These are phyloP conservation scores for Natator depressus DNA, from an alignment of 2,113 vertebrate species.

Conservation along the genomic window DNA sequence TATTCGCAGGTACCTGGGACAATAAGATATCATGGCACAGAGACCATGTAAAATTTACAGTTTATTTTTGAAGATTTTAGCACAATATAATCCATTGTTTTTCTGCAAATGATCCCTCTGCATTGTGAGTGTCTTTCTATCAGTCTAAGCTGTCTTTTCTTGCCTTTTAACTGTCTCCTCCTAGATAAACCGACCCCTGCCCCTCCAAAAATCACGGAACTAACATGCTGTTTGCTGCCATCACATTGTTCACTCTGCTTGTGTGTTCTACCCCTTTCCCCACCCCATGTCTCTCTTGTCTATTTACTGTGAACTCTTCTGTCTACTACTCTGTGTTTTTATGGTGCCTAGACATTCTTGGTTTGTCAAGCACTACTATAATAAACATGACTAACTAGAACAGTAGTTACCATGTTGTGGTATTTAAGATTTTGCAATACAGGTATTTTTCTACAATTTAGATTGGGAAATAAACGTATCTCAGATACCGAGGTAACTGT, in stretches of 20 bases:
- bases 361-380: background rate
- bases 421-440: background rate
- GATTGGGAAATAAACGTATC: background rate
- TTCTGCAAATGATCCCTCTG: background rate
- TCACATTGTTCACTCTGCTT: no score
- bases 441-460: background rate
- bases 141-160: background rate
- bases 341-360: background rate
- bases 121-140: slow-evolving; percentile 18
- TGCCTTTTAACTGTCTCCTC: background rate
- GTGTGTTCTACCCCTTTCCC: no score
- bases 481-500: background rate
- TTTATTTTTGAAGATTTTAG: slow-evolving; percentile 35
- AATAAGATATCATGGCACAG: slow-evolving; percentile 40
- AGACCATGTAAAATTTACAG: slow-evolving; percentile 2
- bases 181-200: background rate
- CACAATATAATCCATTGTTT: background rate
- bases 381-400: no score
- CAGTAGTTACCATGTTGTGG: background rate
- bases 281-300: background rate
- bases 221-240: background rate
- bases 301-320: background rate
- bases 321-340: background rate
- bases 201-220: background rate
- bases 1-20: slow-evolving; percentile 53